Percentiles rank a stretch among this genome's conserved stretches.
Evolutionary conservation across 2,113 vertebrate genomes (phyloP).

Genomic region (Dasypus novemcinctus): DNA sequence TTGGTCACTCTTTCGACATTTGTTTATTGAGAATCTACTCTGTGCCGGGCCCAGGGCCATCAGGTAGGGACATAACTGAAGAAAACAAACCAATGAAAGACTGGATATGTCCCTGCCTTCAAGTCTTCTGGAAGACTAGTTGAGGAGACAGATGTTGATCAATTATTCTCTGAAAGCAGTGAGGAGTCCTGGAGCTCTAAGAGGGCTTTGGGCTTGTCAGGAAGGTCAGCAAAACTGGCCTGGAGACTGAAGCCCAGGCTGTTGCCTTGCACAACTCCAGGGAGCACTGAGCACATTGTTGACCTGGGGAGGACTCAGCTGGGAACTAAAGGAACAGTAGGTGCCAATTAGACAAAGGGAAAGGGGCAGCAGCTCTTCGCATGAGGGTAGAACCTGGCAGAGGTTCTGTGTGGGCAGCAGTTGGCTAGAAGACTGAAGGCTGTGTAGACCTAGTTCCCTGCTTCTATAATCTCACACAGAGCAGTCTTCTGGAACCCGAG

Average conservation of each 20-base stretch:
- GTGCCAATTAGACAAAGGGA: neutral
- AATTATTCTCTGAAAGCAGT: neutral
- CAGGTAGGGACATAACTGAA: neutral
- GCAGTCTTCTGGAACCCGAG: neutral
- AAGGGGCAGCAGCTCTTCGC: neutral
- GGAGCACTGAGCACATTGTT: neutral
- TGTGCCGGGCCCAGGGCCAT: neutral
- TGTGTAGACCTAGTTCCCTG: neutral
- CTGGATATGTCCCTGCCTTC: neutral
- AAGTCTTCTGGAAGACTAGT: neutral
- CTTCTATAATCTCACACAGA: neutral
- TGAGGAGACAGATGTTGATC: neutral
- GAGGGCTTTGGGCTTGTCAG: neutral
- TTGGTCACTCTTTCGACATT: neutral
- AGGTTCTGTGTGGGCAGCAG: neutral
- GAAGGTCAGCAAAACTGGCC: neutral
- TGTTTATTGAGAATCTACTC: neutral
- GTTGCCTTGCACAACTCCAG: neutral
- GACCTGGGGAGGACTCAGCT: neutral
- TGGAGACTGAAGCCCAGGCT: neutral
- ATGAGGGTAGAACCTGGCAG: neutral
- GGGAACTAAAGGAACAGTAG: neutral
- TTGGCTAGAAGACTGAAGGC: neutral
- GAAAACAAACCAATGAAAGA: neutral
- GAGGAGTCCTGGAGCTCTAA: neutral